Base-by-base conservation (phyloP, 2,888 invertebrate genomes). In the Hypomecis atomaria region DNA sequence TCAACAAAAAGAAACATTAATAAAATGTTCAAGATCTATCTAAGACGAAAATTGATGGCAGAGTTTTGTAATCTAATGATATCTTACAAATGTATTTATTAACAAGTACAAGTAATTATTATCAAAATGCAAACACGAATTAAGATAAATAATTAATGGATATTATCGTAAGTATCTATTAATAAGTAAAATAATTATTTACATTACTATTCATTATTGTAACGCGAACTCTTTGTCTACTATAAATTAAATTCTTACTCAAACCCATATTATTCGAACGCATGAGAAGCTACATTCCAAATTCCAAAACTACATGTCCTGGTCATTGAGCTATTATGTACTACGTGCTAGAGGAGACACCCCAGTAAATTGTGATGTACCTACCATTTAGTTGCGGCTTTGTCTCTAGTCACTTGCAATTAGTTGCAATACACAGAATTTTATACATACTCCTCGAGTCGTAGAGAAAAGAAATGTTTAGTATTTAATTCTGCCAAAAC, bases 151-250 rank as follows among this genome's bases (percentile, higher is more conserved):
- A 57, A 42, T 43, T 44, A 36, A 37, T 45, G 45, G 56, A 40
- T 65, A 61, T 40, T 40, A 56, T 61, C 44, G 65, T 65, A 61
- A 62, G 58, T 61, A 65, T 56, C 61, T 60, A 65, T 55, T 38
- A 57, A 60, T 62, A 61, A 58, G 53, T 62, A 66, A 56, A 54
- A 52, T 53, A 44, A 38, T 56, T 62, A 56, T 66, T 55, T 62
- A 63, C 65, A 65, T 59, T 58, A n/a, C n/a, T n/a, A 59, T 47
- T 50, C 59, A 64, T 65, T 65, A 65, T 65, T 65, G 65, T 60
- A 57, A 48, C 50, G 58, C 54, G 53, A 58, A 60, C 42, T 52
- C 43, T 52, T 47, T 40, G 6, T 49, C 45, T 59, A 54, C 9
- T 53, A 58, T 59, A 58, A 70, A 67, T 60, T 45, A 66, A 50